Base-by-base conservation (phyloP, 1,140 invertebrate species). In the Drosophila repleta region DNA sequence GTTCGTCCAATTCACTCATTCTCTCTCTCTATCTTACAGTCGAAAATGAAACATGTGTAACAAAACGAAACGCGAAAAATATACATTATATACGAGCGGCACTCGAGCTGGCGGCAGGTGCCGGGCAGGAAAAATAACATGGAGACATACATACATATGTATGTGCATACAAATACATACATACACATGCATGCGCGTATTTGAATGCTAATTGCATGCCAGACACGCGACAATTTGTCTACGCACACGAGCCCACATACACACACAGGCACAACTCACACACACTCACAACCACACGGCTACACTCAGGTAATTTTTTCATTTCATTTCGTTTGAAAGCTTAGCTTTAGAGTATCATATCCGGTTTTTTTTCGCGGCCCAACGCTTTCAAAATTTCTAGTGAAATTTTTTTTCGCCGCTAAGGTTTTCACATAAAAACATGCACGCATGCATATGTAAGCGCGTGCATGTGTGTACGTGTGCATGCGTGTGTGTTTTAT, bases 151-250 rank as follows among this genome's bases (percentile, higher is more conserved):
- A 48, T 29, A 29, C n/a, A 18, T 26, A 63, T 8, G 17, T 41
- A 52, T 7, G 29, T 37, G 8, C 5, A 15, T 26, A 58, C 21
- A 4, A 24, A 2, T 24, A 41, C 17, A 35, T 17, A 20, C 15
- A 66, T 26, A 45, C 15, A 43, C 37, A 35, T 20, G 20, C 29
- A 68, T 15, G 52, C 53, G 21, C 52, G 29, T 75, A 73, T 81
- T 87, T 87, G 75, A 79, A 79, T 83, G 75, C 83, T 88, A 88
- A 88, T 89, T 88, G 83, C 76, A 88, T 88, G 83, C 83, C 76
- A 88, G 83, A 88, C 83, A 88, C 83, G 83, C 83, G 83, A 88
- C 83, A 84, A 48, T 78, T 69, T 45, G 41, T 52, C 48, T 76
- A 68, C 73, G 61, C 46, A 67, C 61, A 68, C 68, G n/a, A 68